Evolutionary conservation across 2,797 vertebrate genomes (phyloP), one percentile per base, ranked within the genome.

Genomic region (Paedocypris micromegethes): DNA sequence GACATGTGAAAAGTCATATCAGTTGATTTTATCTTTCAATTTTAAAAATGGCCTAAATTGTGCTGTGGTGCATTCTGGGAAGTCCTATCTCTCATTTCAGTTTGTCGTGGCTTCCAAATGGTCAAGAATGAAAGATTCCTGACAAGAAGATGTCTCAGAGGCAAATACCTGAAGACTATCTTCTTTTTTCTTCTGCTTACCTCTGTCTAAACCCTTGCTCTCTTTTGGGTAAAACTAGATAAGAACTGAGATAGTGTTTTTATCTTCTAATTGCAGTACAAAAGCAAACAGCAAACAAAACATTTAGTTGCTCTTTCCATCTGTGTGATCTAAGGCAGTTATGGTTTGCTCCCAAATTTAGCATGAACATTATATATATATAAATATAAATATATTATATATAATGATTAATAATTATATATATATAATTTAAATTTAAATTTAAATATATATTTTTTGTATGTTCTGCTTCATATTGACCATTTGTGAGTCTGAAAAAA

Each of bases 131-230:
- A n/a, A 71, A 40, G 57, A 37, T 57, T 74, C 64, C 65, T 57
- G 7, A 81, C 54, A 81, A 66, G 60, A 38, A 67, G 56, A 79
- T 81, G 82, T 82, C 84, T 83, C 61, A 76, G 79, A 85, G 84
- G 87, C 82, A 86, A 86, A 89, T 89, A 86, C 82, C 85, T 86
- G 58, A 52, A 75, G 79, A 83, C 67, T 75, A 80, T 75, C 83
- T 76, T 70, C 80, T 81, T 82, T 74, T 77, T 51, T 58, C 62
- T 78, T 78, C 59, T 75, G 72, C 9, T 79, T 72, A 79, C 74
- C 47, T 80, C 75, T 73, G 83, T 79, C 84, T 78, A 85, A 60
- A 53, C 63, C 73, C 66, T 67, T 77, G 72, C 77, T 75, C 75
- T 72, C 84, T 76, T 72, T 82, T 83, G 75, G 23, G 23, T 66